Conservation (phyloP, 2,888 invertebrate species). For the Pilophorus perplexus region DNA sequence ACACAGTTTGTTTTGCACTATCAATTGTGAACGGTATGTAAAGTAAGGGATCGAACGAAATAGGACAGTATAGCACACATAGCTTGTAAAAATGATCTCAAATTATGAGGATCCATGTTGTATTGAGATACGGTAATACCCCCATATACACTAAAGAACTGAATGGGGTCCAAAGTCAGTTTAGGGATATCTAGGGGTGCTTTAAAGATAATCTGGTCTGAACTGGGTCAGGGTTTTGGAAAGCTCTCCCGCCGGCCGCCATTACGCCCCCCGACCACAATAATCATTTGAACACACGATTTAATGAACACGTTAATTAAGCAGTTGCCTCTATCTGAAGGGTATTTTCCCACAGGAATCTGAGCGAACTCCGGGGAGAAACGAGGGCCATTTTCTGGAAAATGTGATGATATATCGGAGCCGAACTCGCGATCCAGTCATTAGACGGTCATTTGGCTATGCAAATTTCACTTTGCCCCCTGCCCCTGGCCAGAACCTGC, state of each 20-base stretch:
- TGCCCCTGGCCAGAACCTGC: too few species aligned
- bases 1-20: too few species aligned
- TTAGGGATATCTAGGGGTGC: too few species aligned
- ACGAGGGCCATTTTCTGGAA: background rate
- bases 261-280: background rate
- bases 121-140: too few species aligned
- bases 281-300: background rate
- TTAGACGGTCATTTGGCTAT: conserved; percentile 8
- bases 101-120: too few species aligned
- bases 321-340: background rate
- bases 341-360: conserved; percentile 9
- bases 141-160: too few species aligned
- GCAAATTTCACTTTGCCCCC: background rate
- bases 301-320: conserved; percentile 19
- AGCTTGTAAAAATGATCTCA: too few species aligned
- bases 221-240: background rate
- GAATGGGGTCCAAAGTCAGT: too few species aligned
- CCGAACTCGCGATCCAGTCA: conserved; percentile 12
- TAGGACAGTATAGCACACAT: too few species aligned
- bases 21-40: too few species aligned
- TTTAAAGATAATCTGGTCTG: background rate
- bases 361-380: background rate
- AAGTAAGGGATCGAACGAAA: too few species aligned
- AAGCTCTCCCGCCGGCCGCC: too few species aligned
- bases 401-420: conserved; percentile 5